Evolutionary conservation across 2,888 invertebrate genomes (phyloP).

Genomic region (Omphaloscelis lunosa): DNA sequence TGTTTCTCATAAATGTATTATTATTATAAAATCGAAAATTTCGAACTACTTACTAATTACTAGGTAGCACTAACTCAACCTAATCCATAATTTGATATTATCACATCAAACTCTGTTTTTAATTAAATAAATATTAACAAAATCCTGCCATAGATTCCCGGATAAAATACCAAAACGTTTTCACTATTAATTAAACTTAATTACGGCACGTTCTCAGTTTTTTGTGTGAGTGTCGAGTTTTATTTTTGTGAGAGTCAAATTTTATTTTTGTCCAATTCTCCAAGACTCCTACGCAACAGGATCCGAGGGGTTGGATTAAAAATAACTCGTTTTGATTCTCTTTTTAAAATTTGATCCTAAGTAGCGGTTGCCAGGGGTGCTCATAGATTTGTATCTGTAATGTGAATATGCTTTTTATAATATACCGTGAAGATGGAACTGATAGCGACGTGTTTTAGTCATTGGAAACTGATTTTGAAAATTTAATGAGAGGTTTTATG

Average conservation of each 20-base stretch:
- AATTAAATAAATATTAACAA: neutral
- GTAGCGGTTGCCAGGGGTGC: constrained; percentile 56
- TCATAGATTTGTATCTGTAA: constrained; percentile 66
- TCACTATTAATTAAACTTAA: constrained; percentile 49
- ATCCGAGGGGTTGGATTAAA: constrained; percentile 76
- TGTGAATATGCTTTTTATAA: constrained; percentile 42
- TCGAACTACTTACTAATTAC: neutral
- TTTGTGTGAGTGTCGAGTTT: constrained; percentile 28
- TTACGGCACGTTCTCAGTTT: constrained; percentile 53
- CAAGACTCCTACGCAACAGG: constrained; percentile 57
- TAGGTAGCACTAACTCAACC: too few relatives aligned
- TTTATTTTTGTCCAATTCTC: constrained; percentile 66
- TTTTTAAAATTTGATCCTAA: constrained; percentile 72
- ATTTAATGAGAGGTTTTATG: neutral
- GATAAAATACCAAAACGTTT: constrained; percentile 41
- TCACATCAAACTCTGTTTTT: neutral
- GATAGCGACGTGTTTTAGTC: constrained; percentile 34
- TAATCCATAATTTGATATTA: neutral
- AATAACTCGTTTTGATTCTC: constrained; percentile 73
- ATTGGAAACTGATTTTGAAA: constrained; percentile 29
- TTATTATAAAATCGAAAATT: neutral
- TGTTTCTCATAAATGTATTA: neutral
- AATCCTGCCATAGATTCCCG: neutral
- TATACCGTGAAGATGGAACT: constrained; percentile 52
- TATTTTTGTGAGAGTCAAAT: constrained; percentile 34